These are phyloP conservation scores for Hylaeus volcanicus DNA, from an alignment of 1,140 invertebrate genomes.

Conservation along the genomic window DNA sequence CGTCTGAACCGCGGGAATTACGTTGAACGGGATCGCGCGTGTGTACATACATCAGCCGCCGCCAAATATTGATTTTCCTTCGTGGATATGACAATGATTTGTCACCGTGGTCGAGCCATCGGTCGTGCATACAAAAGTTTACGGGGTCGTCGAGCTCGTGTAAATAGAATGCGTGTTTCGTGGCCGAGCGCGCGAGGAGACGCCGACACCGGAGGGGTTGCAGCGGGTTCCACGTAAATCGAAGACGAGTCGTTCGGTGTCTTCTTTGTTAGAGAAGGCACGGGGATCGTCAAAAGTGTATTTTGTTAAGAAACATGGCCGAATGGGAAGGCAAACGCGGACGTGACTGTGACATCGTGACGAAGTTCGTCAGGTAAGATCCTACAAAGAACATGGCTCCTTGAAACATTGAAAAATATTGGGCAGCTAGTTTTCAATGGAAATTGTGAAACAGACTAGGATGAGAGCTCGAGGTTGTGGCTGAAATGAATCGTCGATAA, in stretches of 20 bases:
- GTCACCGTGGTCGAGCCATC: slow-evolving; percentile 57
- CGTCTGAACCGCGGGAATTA: slow-evolving; percentile 62
- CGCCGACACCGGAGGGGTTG: not conserved
- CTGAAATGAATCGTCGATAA: too few species aligned
- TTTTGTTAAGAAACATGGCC: slow-evolving; percentile 59
- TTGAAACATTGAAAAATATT: too few species aligned
- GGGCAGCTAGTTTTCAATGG: too few species aligned
- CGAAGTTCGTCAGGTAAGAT: slow-evolving; percentile 8
- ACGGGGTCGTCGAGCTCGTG: slow-evolving; percentile 31
- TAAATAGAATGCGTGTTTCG: slow-evolving; percentile 53
- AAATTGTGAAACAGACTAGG: too few species aligned
- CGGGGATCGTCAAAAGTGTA: slow-evolving; percentile 21
- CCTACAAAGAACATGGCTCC: not conserved
- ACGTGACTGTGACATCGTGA: not conserved
- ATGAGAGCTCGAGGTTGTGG: too few species aligned
- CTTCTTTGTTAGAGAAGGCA: slow-evolving; percentile 31
- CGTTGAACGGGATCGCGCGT: slow-evolving; percentile 58
- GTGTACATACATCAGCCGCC: slow-evolving; percentile 59
- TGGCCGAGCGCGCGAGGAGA: slow-evolving; percentile 8
- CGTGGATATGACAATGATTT: slow-evolving; percentile 71
- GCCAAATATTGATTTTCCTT: slow-evolving; percentile 74
- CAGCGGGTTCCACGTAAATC: slow-evolving; percentile 18
- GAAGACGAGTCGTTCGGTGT: slow-evolving; percentile 30
- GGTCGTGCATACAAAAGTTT: slow-evolving; percentile 20
- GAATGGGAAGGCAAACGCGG: slow-evolving; percentile 35